These are phyloP conservation scores for Drosophila eohydei DNA, from an alignment of 2,888 invertebrate species.

Conservation along the genomic window DNA sequence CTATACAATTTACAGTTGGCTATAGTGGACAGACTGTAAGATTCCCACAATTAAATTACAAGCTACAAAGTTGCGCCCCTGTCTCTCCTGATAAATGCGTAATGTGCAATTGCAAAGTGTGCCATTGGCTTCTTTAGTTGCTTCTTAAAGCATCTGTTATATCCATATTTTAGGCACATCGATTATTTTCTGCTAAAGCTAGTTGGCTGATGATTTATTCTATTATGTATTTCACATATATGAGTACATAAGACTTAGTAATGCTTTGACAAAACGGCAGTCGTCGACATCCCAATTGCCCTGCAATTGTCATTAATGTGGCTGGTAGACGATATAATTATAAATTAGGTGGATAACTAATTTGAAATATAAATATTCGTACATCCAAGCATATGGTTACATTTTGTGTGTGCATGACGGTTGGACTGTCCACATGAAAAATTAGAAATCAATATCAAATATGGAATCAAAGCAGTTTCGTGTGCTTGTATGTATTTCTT, in stretches of 20 bases:
- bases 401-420: slow-evolving; percentile 2
- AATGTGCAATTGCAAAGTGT: slow-evolving; percentile 35
- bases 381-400: background rate
- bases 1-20: slow-evolving; percentile 32
- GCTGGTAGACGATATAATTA: background rate
- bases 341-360: background rate
- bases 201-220: background rate
- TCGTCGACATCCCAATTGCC: background rate
- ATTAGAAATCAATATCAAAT: slow-evolving; percentile 72
- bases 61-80: slow-evolving; percentile 15
- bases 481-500: slow-evolving; percentile 6
- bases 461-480: slow-evolving; percentile 36
- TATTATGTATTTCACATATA: background rate
- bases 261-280: background rate
- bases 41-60: slow-evolving; percentile 79
- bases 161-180: slow-evolving; percentile 52
- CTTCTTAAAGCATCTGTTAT: slow-evolving; percentile 34
- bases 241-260: background rate
- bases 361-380: background rate
- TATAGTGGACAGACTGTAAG: slow-evolving; percentile 42
- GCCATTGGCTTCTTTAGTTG: slow-evolving; percentile 8
- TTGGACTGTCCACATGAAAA: slow-evolving; percentile 43
- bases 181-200: background rate
- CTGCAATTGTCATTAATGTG: background rate
- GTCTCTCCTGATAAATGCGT: slow-evolving; percentile 23